Conservation (phyloP, 2,888 invertebrate species). For the Artemia sinica region DNA sequence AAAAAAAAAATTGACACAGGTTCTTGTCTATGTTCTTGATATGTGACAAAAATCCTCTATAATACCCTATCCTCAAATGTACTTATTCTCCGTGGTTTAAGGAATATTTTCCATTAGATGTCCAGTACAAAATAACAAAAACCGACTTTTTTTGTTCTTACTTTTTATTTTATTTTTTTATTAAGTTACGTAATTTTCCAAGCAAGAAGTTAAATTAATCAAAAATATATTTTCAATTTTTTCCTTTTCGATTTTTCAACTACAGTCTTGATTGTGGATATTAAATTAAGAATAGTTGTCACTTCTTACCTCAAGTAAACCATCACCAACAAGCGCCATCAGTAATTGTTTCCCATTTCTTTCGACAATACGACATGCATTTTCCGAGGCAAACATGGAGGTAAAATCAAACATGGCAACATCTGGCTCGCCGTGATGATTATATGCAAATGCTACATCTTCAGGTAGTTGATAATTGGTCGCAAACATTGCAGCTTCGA, state of each 20-base stretch:
- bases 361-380: constrained; percentile 68
- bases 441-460: constrained; percentile 80
- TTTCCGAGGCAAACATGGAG: constrained; percentile 92
- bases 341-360: constrained; percentile 57
- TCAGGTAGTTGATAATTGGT: constrained; percentile 63
- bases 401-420: constrained; percentile 99
- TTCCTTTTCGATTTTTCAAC: no score
- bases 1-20: no score
- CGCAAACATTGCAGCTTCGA: constrained; percentile 85
- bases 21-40: no score
- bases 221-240: neutral
- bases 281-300: constrained; percentile 15
- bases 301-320: constrained; percentile 59
- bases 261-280: neutral
- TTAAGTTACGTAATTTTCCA: neutral
- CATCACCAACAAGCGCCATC: constrained; percentile 85
- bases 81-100: no score
- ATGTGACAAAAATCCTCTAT: no score
- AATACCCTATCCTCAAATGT: no score
- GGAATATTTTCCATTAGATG: no score
- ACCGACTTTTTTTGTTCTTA: no score
- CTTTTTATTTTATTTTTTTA: no score
- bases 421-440: constrained; percentile 92
- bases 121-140: no score
- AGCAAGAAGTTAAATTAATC: neutral